Evolutionary conservation across 2,888 invertebrate genomes (phyloP), one percentile per base, ranked within the genome.

Genomic region (Diaphora mendica): DNA sequence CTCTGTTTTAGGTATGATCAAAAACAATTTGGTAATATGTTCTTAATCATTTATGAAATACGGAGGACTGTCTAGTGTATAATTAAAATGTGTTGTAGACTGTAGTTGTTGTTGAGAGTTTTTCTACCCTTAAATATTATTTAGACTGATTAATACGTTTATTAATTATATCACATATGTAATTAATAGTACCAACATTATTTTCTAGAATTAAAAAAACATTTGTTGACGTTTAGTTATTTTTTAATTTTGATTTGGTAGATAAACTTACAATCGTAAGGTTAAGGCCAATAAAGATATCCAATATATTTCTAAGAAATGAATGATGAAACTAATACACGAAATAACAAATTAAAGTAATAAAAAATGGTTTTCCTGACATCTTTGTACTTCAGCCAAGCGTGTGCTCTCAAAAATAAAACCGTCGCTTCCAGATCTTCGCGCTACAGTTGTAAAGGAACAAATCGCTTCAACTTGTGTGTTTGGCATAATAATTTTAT

Each of bases 401-500:
- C 66, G 59, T 73, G 26, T 59, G 42, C 9, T 48, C 33, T 33
- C 65, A 48, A 75, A 80, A 76, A 80, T 75, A 76, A 73, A 80
- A 74, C 69, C 55, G 71, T 75, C 78, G 48, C 62, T 30, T 23
- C 35, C 77, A 77, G 77, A 82, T 75, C 79, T 77, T 77, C 77
- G 68, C 77, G 76, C 62, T 81, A 77, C 79, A 77, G 81, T 79
- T 79, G 80, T 84, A 85, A 85, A 84, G 82, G 79, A 83, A 86
- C 83, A 86, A 88, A 88, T 87, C 82, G 84, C 68, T 79, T 70
- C 81, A 82, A 82, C 77, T 83, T 84, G 81, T 86, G 86, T 83
- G 82, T 85, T 86, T 87, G 86, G 87, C 87, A 88, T 88, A 85
- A 87, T 86, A 87, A 88, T 88, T 85, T 74, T 76, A 75, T 77